Evolutionary conservation across 1,140 invertebrate genomes (phyloP).

Genomic region (Zelostemma sp.): DNA sequence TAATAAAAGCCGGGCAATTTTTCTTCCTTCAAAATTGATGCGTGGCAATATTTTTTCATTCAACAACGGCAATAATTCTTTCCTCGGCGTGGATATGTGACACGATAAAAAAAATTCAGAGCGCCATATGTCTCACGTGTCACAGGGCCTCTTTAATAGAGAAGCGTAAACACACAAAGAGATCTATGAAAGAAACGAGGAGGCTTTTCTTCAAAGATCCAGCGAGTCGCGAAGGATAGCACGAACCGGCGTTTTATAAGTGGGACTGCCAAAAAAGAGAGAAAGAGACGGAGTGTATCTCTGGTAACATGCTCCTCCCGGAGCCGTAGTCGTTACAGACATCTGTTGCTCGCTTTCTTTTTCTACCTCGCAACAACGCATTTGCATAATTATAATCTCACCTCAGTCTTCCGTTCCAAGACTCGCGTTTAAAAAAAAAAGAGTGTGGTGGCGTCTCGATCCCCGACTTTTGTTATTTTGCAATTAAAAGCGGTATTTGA

Average conservation of each 20-base stretch:
- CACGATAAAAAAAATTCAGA: slow-evolving; percentile 29
- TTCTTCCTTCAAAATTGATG: slow-evolving; percentile 29
- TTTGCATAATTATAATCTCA: slow-evolving; percentile 54
- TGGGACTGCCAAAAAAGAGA: slow-evolving; percentile 25
- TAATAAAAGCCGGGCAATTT: background rate
- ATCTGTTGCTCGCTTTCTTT: slow-evolving; percentile 51
- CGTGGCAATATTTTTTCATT: slow-evolving; percentile 24
- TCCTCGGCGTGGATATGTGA: slow-evolving; percentile 37
- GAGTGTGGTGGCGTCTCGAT: slow-evolving; percentile 12
- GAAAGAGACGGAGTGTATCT: slow-evolving; percentile 16
- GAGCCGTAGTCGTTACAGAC: slow-evolving; percentile 42
- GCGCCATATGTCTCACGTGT: slow-evolving; percentile 36
- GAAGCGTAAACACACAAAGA: slow-evolving; percentile 31
- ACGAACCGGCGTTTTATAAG: slow-evolving; percentile 16
- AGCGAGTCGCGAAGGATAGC: slow-evolving; percentile 18
- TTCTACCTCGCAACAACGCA: slow-evolving; percentile 47
- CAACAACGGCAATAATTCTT: slow-evolving; percentile 10
- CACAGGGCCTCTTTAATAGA: slow-evolving; percentile 36
- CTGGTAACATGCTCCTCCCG: slow-evolving; percentile 19
- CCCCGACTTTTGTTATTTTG: slow-evolving; percentile 18
- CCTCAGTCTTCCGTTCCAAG: slow-evolving; percentile 33
- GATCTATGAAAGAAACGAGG: slow-evolving; percentile 31
- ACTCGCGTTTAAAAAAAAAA: slow-evolving; percentile 17
- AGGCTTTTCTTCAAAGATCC: slow-evolving; percentile 24
- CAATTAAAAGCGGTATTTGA: slow-evolving; percentile 36